Evolutionary conservation across 2,113 vertebrate species (phyloP), one percentile per base, ranked within the genome.

Genomic region (Pan paniscus): DNA sequence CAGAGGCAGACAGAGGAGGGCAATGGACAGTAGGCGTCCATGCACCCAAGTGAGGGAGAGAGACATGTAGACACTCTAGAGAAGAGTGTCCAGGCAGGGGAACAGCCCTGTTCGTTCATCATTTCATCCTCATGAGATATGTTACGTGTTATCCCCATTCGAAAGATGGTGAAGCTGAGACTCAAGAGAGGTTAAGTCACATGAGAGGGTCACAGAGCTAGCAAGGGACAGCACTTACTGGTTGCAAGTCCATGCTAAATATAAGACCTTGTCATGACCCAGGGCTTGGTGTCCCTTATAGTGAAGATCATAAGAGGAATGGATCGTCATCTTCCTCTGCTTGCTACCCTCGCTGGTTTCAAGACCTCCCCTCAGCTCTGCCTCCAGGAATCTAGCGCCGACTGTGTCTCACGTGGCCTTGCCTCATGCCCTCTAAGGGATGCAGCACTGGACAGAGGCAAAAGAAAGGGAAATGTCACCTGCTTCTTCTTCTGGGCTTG

Each of bases 401-500:
- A 4, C 0, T 4, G 43, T 17, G 3, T 75, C 46, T 6, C 25
- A 3, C 3, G 0, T 2, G 50, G 27, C 64, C 82, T 46, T 40
- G 38, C 38, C 43, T 78, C 4, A 1, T 0, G 18, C 25, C 79
- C 43, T 48, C 40, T 55, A 8, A 55, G 87, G 90, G 75, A 38
- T 25, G 67, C 79, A 0, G 6, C 16, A 0, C 38, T 25, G 57
- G 90, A 23, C 8, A 1, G 2, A 72, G 59, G 68, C 3, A 81
- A 83, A n/a, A 43, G 89, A 50, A 4, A 7, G 50, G 0, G 0
- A 30, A 20, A 11, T 8, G 1, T 78, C 82, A 78, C 64, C 0
- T n/a, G n/a, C n/a, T 0, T 85, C 6, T 68, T 46, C 13, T 40
- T 85, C 72, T 20, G 61, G 27, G 5, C 61, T 86, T 55, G 84